Conservation (phyloP, 2,797 vertebrate species). For the Bovichtus diacanthus region DNA sequence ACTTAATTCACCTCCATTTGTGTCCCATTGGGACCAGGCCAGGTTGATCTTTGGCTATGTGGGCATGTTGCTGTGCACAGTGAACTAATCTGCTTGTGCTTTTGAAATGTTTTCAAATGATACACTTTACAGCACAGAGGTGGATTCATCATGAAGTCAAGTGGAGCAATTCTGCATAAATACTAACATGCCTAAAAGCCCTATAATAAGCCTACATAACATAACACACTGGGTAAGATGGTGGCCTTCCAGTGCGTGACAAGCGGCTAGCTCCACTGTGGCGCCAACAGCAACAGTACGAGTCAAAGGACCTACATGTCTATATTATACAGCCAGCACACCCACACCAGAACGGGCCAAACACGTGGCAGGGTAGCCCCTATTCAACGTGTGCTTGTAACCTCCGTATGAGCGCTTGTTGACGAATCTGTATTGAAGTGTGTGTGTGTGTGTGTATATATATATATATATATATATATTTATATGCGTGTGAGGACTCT, state of each 20-base stretch:
- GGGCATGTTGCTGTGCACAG: neutral
- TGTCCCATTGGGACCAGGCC: neutral
- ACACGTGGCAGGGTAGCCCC: slow-evolving; percentile 49
- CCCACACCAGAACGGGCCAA: slow-evolving; percentile 11
- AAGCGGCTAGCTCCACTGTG: slow-evolving; percentile 10
- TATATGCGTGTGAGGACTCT: slow-evolving; percentile 37
- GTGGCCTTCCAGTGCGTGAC: neutral
- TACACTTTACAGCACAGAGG: neutral
- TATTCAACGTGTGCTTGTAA: slow-evolving; percentile 38
- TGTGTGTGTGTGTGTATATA: neutral
- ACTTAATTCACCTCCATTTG: neutral
- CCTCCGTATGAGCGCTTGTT: slow-evolving; percentile 12
- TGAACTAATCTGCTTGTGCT: neutral
- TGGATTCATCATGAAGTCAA: neutral
- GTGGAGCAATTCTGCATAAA: neutral
- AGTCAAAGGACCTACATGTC: slow-evolving; percentile 42
- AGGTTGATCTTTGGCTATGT: neutral
- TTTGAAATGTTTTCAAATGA: neutral
- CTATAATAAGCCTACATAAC: too few species aligned
- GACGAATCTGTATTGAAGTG: slow-evolving; percentile 18
- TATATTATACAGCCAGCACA: slow-evolving; percentile 21
- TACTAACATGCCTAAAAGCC: neutral
- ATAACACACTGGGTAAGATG: neutral
- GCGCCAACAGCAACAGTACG: slow-evolving; percentile 11
- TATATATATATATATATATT: too few species aligned